Percentiles rank a stretch among this genome's conserved stretches.
phyloP scores from a whole-genome alignment of 2,797 vertebrate genomes.

The Melanotaenia maccullochi region DNA sequence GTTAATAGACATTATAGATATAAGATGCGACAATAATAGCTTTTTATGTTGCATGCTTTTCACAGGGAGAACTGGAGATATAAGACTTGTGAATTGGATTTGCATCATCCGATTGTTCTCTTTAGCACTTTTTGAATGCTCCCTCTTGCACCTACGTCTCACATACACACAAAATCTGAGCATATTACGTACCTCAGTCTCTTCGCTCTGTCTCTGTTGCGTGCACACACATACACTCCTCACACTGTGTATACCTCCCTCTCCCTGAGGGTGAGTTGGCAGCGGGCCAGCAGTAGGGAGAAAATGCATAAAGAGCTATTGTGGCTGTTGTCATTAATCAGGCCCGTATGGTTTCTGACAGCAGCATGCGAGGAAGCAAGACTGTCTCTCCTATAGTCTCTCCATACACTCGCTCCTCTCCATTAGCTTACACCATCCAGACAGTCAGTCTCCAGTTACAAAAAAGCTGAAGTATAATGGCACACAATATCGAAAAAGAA shows the following conservation, averaged over 20 bases:
- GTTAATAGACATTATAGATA: conserved; percentile 37
- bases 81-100: conserved; percentile 66
- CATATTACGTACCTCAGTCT: conserved; percentile 69
- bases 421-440: conserved; percentile 74
- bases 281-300: conserved; percentile 69
- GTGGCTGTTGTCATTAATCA: conserved; percentile 85
- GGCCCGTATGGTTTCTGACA: conserved; percentile 83
- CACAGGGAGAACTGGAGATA: conserved; percentile 26
- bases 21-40: conserved; percentile 19
- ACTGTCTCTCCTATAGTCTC: conserved; percentile 74
- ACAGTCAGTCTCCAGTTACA: conserved; percentile 74
- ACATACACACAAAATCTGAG: conserved; percentile 50
- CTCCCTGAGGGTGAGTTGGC: conserved; percentile 79
- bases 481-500: conserved; percentile 75
- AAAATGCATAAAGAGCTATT: conserved; percentile 82
- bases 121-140: conserved; percentile 62
- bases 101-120: conserved; percentile 64
- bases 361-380: conserved; percentile 77
- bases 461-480: conserved; percentile 68
- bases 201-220: conserved; percentile 34
- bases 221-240: conserved; percentile 43
- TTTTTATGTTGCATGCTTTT: conserved; percentile 44
- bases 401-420: conserved; percentile 66
- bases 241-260: conserved; percentile 64
- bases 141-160: conserved; percentile 51